Percentiles rank a stretch among this genome's conserved stretches.
These are phyloP conservation scores for Coelogynopora nodosa DNA, from an alignment of 2,888 invertebrate genomes.

Conservation along the genomic window DNA sequence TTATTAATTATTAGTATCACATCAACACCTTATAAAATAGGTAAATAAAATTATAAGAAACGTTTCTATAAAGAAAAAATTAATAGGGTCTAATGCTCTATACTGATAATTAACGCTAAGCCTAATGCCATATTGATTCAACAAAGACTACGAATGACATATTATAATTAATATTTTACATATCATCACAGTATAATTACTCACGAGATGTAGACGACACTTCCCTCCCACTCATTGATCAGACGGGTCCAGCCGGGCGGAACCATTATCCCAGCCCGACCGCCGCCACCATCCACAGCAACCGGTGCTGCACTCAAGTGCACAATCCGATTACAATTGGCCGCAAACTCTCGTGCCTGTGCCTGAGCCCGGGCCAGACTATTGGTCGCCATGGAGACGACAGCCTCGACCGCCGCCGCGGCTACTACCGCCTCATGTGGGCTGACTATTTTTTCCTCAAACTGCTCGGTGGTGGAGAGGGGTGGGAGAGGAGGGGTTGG, in stretches of 20 bases:
- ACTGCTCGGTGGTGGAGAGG: neutral
- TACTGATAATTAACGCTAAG: too few relatives aligned
- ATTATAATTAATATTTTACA: too few relatives aligned
- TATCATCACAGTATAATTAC: too few relatives aligned
- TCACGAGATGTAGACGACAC: slow-evolving; percentile 52
- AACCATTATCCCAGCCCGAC: neutral
- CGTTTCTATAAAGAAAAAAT: too few relatives aligned
- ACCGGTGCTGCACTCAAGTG: neutral
- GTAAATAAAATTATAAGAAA: too few relatives aligned
- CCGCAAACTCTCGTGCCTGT: neutral
- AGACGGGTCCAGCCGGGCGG: neutral
- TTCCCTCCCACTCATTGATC: neutral
- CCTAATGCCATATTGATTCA: too few relatives aligned
- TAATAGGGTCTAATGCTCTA: too few relatives aligned
- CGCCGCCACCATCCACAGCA: neutral
- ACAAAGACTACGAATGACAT: too few relatives aligned
- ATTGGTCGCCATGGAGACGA: neutral
- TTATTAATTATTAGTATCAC: too few relatives aligned
- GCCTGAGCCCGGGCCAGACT: neutral
- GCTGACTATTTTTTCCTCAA: neutral
- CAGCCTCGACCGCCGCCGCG: neutral
- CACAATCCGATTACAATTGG: too few relatives aligned
- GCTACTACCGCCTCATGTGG: slow-evolving; percentile 5
- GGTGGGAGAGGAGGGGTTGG: neutral
- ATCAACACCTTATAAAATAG: too few relatives aligned